Evolutionary conservation across 2,113 vertebrate genomes (phyloP), one percentile per base, ranked within the genome.

Genomic region (Merops nubicus): DNA sequence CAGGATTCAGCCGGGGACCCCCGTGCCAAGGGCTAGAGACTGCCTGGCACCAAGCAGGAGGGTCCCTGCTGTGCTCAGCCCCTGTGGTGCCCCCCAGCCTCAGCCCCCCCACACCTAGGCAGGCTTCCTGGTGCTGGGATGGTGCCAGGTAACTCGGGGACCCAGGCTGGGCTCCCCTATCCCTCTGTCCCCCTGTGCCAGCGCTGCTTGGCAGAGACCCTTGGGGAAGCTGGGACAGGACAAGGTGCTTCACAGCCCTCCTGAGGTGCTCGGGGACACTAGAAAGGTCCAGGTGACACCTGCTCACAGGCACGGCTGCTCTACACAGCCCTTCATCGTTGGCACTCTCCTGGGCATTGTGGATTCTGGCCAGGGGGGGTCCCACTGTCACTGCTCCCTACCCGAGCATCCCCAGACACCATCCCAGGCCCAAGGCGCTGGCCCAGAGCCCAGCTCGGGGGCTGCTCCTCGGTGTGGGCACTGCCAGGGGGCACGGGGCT

Each of bases 1-100:
- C 74, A 7, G 42, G 13, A 22, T 25, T n/a, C 0, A 5, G 23
- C 14, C 1, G 0, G 15, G 34, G 25, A 60, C 15, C 64, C 22
- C 15, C 19, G 6, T 3, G 29, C 10, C 38, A 6, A 3, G 31
- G 21, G 50, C n/a, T 29, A 25, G 23, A 23, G 34, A 18, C 14
- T 17, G 11, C 40, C 36, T 23, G 23, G 9, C 34, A 62, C 23
- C 15, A 62, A 15, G 59, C 59, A 62, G 59, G 34, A 62, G 23
- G 12, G n/a, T 62, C 34, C 36, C 45, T 42, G 51, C 18, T 21
- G 15, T 4, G 5, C 59, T 77, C 26, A 47, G 19, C 19, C 33
- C 75, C 54, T 9, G 0, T 3, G 11, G 13, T 9, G 9, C 10
- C 50, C 43, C 26, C 23, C 12, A 38, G 36, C 23, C n/a, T 42